Percentiles rank a stretch among this genome's conserved stretches.
Evolutionary conservation across 2,888 invertebrate genomes (phyloP).

Genomic region (Metallyticus violacea): DNA sequence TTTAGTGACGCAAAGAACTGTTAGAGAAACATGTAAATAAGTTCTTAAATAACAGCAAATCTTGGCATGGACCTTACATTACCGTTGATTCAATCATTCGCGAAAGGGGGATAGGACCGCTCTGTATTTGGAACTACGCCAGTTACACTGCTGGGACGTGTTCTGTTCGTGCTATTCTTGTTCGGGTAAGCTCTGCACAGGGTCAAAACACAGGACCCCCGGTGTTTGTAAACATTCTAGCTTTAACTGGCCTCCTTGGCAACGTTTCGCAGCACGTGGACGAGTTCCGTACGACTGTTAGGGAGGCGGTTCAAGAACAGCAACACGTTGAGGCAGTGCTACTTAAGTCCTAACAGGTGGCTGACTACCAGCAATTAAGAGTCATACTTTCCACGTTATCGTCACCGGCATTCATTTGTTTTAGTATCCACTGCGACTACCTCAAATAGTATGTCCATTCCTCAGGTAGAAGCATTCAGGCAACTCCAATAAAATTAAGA

Average conservation of each 20-base stretch:
- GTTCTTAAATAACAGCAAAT: neutral
- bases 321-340: no score
- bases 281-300: no score
- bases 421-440: no score
- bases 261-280: neutral
- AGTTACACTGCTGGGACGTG: neutral
- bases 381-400: no score
- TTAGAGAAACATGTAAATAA: neutral
- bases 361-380: no score
- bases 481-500: no score
- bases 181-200: neutral
- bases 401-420: no score
- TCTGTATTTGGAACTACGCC: neutral
- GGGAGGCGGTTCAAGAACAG: no score
- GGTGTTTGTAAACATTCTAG: neutral
- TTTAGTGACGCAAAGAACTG: neutral
- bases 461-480: no score
- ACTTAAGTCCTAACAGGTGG: no score
- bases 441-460: no score
- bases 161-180: neutral
- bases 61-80: no score
- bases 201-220: neutral
- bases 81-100: neutral
- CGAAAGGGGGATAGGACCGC: neutral
- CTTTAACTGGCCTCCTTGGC: neutral